Base-by-base conservation (phyloP, 2,888 invertebrate species). In the Brachyptera putata region DNA sequence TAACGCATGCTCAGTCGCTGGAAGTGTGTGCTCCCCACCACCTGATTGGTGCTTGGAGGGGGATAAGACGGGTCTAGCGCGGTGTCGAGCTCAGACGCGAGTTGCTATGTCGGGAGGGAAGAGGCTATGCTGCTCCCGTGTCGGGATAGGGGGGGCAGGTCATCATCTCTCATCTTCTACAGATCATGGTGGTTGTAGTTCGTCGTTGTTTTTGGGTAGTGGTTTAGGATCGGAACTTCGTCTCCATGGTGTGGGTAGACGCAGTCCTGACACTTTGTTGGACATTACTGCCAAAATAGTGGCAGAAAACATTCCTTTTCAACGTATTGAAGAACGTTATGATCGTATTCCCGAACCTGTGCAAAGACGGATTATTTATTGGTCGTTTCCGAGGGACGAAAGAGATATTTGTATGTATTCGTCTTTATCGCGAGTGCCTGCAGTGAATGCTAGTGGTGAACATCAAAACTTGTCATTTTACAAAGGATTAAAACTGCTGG, bases 371-470 rank as follows among this genome's bases (percentile, higher is more conserved):
- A 89, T 91, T 75, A 89, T 91, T 72, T 91, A 84, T 79, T 91
- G 91, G 89, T 90, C 91, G 66, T 91, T 91, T 78, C 92, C 91
- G 68, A 79, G 91, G 71, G 87, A 91, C 74, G 91, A 91, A 76
- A 81, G 87, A 72, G 91, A 91, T 78, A 91, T 92, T 75, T 88
- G 89, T 77, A 91, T 91, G 89, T 92, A 92, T 79, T 90, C 89
- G 69, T 89, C 89, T 68, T 81, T 89, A 77, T 79, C 83, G 70
- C 78, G 77, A 69, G 78, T 79, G 73, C 75, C 77, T 66, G 74
- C 77, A 61, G 75, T 76, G 69, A 75, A 72, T 68, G 56, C 74
- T 65, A 69, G 71, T 69, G 81, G 81, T 72, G 89, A 90, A 78
- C 61, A 61, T 46, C 85, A 85, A 75, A 89, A 85, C 79, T 80